Conservation (phyloP, 2,113 vertebrate species). For the Melanocharis versteri region DNA sequence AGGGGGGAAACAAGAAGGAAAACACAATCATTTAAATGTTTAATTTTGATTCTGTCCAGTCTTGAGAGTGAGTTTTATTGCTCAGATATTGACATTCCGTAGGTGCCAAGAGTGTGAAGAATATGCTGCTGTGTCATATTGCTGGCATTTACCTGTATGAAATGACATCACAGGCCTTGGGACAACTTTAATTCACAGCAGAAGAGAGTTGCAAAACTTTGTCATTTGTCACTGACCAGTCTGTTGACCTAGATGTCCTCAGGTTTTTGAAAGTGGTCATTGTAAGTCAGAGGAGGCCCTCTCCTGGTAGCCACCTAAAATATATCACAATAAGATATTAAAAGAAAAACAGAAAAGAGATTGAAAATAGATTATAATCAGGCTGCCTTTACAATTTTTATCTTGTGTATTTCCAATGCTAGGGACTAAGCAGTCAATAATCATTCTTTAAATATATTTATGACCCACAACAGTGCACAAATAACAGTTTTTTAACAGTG, state of each 20-base stretch:
- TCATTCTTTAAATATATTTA: not conserved
- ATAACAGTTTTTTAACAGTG: not conserved
- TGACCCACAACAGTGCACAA: not conserved
- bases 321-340: not conserved
- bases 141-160: not conserved
- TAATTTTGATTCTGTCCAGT: not conserved
- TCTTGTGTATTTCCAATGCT: not conserved
- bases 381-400: not conserved
- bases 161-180: not conserved
- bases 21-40: not conserved
- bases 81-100: not conserved
- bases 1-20: not conserved
- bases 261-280: not conserved
- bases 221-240: not conserved
- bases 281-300: conserved; percentile 54
- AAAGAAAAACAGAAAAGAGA: not conserved
- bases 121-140: not conserved
- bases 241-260: not conserved
- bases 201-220: not conserved
- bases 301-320: conserved; percentile 38
- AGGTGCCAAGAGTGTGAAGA: not conserved
- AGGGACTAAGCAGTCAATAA: not conserved
- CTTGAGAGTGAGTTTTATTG: not conserved
- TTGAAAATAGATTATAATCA: not conserved
- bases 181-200: not conserved